These are phyloP conservation scores for Aspidiotus rigidus DNA, from an alignment of 2,888 invertebrate genomes.

Conservation along the genomic window DNA sequence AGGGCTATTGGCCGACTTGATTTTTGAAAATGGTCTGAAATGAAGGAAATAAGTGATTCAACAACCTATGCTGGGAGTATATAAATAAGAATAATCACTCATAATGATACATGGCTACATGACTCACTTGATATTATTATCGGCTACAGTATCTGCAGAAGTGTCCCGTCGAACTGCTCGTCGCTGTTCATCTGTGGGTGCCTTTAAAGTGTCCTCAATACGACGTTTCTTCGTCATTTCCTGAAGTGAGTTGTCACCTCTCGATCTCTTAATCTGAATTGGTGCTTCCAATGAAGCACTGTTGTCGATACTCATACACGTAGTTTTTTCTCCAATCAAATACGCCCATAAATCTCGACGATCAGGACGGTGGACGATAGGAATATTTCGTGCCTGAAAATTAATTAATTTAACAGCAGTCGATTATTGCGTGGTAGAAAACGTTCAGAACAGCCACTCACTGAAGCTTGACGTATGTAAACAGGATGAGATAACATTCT, in stretches of 20 bases:
- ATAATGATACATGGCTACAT: constrained; percentile 18
- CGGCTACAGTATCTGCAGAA: constrained; percentile 87
- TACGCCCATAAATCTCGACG: constrained; percentile 90
- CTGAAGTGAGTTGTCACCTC: constrained; percentile 68
- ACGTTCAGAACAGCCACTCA: constrained; percentile 48
- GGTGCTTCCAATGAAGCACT: constrained; percentile 94
- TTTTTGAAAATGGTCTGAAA: too few species aligned
- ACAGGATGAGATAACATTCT: constrained; percentile 85
- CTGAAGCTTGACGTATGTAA: constrained; percentile 94
- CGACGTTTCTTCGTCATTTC: constrained; percentile 79
- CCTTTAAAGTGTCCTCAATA: constrained; percentile 74
- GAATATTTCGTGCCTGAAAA: constrained; percentile 75
- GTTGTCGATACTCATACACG: constrained; percentile 90
- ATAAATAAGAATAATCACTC: too few species aligned
- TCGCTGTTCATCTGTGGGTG: constrained; percentile 87
- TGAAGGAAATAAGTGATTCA: too few species aligned
- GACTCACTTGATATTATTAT: constrained; percentile 72
- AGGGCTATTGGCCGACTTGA: too few species aligned
- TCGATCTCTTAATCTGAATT: constrained; percentile 80
- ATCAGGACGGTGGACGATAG: constrained; percentile 90
- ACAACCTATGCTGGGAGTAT: too few species aligned
- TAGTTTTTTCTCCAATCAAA: constrained; percentile 86
- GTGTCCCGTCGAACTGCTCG: constrained; percentile 89
- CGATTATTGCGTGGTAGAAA: too few species aligned
- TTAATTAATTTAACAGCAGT: too few species aligned